phyloP scores from a whole-genome alignment of 2,888 invertebrate genomes.

The Acronicta leporina region DNA sequence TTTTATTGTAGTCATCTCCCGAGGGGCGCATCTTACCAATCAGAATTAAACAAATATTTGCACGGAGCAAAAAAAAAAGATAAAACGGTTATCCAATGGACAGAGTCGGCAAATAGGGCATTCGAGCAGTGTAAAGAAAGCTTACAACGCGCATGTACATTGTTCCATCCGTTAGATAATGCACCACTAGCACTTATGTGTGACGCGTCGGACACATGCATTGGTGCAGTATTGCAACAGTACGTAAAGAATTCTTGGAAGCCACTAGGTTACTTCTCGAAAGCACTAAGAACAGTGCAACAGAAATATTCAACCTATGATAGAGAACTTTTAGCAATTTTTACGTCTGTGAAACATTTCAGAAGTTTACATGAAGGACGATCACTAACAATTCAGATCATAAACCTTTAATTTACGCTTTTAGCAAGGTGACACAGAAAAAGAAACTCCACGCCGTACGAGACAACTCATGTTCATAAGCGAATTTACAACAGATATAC shows the following conservation, averaged over 20 bases:
- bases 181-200: constrained; percentile 15
- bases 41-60: constrained; percentile 12
- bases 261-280: constrained; percentile 12
- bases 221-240: constrained; percentile 13
- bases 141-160: constrained; percentile 7
- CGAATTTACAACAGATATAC: not conserved
- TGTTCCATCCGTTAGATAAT: constrained; percentile 12
- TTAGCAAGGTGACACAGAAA: not conserved
- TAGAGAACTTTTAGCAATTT: constrained; percentile 4
- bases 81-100: constrained; percentile 13
- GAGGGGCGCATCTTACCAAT: constrained; percentile 2
- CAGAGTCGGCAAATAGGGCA: constrained; percentile 1
- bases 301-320: constrained; percentile 8
- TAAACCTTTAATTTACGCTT: constrained; percentile 7
- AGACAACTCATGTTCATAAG: constrained; percentile 5
- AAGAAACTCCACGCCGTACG: not conserved
- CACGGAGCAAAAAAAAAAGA: constrained; percentile 12
- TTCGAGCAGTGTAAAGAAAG: constrained; percentile 16
- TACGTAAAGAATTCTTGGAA: not conserved
- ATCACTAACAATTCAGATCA: not conserved
- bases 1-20: constrained; percentile 11
- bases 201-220: constrained; percentile 18
- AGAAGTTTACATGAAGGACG: not conserved
- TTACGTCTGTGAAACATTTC: constrained; percentile 5
- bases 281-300: constrained; percentile 1